Percentiles rank a stretch among this genome's conserved stretches.
These are phyloP conservation scores for Hydrolagus affinis DNA, from an alignment of 2,113 vertebrate species.

Conservation along the genomic window DNA sequence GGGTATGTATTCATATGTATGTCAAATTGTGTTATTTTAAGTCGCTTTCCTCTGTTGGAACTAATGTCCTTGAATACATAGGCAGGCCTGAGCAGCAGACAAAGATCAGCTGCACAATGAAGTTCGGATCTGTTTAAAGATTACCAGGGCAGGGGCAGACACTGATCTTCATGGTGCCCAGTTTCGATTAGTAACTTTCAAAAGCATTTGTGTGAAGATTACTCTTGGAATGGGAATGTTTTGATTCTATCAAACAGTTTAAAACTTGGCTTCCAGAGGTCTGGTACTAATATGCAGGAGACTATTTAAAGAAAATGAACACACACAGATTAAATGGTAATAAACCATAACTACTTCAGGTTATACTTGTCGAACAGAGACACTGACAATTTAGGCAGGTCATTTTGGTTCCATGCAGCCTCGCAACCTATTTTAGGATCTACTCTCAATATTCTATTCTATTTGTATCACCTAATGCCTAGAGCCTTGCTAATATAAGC, in stretches of 20 bases:
- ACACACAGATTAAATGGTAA: neutral
- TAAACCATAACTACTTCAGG: neutral
- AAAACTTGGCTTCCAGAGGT: neutral
- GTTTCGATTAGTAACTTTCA: neutral
- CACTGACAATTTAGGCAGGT: neutral
- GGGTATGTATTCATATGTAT: conserved; percentile 65
- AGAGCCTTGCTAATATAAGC: too few relatives aligned
- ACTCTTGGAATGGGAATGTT: neutral
- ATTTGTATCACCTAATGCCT: too few relatives aligned
- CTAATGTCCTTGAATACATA: neutral
- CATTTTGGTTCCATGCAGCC: neutral
- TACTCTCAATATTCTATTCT: too few relatives aligned
- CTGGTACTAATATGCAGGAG: neutral
- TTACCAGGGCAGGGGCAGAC: neutral
- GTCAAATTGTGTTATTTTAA: conserved; percentile 42
- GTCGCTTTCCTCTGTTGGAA: neutral
- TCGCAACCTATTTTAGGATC: too few relatives aligned
- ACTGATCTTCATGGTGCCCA: neutral
- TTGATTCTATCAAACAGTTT: too few relatives aligned
- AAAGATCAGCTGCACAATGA: neutral
- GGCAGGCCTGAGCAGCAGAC: too few relatives aligned
- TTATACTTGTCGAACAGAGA: neutral
- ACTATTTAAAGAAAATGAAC: neutral
- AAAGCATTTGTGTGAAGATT: neutral
- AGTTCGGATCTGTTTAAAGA: neutral